phyloP scores from a whole-genome alignment of 2,888 invertebrate species.

The Pristionchus fissidentatus region DNA sequence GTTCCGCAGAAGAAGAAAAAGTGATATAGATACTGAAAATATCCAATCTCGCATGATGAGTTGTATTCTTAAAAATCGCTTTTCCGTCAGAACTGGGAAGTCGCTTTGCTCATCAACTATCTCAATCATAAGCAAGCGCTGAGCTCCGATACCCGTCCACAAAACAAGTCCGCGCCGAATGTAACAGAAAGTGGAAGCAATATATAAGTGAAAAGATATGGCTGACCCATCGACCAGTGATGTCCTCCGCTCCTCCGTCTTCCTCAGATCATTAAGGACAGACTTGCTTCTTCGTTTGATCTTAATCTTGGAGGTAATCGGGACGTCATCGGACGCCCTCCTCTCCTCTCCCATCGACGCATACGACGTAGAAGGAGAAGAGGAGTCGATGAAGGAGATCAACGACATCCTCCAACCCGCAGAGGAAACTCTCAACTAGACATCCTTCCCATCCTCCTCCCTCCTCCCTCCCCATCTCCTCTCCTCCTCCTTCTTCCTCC shows the following conservation, averaged over 20 bases:
- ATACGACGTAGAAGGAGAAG: conserved; percentile 20
- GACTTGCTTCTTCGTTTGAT: not conserved
- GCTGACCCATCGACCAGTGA: conserved; percentile 25
- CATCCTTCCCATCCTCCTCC: conserved; percentile 30
- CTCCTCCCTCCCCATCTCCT: not conserved
- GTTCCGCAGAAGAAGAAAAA: too few relatives aligned
- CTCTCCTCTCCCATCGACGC: conserved; percentile 19
- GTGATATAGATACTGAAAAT: too few relatives aligned
- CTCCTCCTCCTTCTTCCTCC: conserved; percentile 16
- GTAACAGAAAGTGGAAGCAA: too few relatives aligned
- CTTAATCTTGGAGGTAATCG: not conserved
- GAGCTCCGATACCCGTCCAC: too few relatives aligned
- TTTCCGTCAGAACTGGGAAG: too few relatives aligned
- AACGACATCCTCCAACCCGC: not conserved
- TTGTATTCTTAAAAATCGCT: too few relatives aligned
- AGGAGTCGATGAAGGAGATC: conserved; percentile 33
- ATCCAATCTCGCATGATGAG: too few relatives aligned
- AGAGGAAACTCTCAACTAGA: not conserved
- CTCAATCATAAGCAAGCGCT: too few relatives aligned
- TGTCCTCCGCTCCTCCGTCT: not conserved
- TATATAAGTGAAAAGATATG: too few relatives aligned
- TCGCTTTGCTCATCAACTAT: too few relatives aligned
- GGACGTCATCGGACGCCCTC: not conserved
- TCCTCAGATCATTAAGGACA: conserved; percentile 4
- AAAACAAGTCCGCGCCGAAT: too few relatives aligned